A percentile compares a stretch with the other conserved stretches of the same genome.
Conservation (phyloP, 1,140 invertebrate genomes). For the Phenacoccus solenopsis region DNA sequence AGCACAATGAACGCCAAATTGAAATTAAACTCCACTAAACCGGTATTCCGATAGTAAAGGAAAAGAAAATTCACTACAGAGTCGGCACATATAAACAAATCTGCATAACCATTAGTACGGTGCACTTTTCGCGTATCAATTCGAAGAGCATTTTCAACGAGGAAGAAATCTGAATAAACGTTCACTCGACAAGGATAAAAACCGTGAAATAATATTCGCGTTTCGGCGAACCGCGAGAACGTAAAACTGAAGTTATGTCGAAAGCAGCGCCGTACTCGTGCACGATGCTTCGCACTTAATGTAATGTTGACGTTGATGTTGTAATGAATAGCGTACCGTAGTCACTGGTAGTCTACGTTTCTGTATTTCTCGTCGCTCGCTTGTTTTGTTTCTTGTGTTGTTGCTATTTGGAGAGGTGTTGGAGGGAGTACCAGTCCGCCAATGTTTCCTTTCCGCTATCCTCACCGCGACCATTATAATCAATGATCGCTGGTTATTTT, state of each 20-base stretch:
- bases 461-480: not conserved
- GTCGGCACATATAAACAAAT: not conserved
- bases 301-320: not conserved
- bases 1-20: not conserved
- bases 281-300: not conserved
- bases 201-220: not conserved
- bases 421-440: not conserved
- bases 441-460: too few relatives aligned
- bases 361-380: not conserved
- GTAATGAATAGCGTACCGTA: not conserved
- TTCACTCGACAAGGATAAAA: not conserved
- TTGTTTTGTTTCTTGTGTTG: not conserved
- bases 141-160: too few relatives aligned
- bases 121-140: too few relatives aligned
- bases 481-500: not conserved
- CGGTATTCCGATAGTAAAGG: not conserved
- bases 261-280: not conserved
- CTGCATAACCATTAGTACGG: too few relatives aligned
- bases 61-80: not conserved
- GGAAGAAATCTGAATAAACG: not conserved
- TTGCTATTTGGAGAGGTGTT: not conserved
- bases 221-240: not conserved
- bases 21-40: too few relatives aligned
- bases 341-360: not conserved
- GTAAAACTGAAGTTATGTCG: not conserved